Conservation (phyloP, 2,113 vertebrate genomes). For the Oncorhynchus kisutch region DNA sequence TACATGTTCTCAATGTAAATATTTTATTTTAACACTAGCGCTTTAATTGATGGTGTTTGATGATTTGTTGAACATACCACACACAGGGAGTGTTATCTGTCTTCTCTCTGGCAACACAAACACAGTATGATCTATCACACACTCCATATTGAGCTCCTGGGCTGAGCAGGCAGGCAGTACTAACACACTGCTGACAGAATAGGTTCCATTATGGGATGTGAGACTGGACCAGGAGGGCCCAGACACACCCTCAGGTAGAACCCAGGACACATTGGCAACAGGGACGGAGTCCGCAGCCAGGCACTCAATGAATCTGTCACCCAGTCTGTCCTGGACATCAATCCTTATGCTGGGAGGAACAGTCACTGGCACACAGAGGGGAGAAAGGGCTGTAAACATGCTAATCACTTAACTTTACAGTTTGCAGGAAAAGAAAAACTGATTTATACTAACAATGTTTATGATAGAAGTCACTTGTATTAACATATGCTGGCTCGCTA, state of each 20-base stretch:
- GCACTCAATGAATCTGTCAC: slow-evolving; percentile 60
- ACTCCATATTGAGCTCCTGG: slow-evolving; percentile 53
- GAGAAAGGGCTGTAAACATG: neutral
- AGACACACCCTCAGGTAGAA: slow-evolving; percentile 58
- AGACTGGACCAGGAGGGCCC: slow-evolving; percentile 48
- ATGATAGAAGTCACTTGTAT: slow-evolving; percentile 11
- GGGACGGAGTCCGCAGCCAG: slow-evolving; percentile 58
- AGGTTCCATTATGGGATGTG: slow-evolving; percentile 59
- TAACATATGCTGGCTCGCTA: neutral
- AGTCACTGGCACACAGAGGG: slow-evolving; percentile 26
- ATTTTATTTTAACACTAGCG: slow-evolving; percentile 6
- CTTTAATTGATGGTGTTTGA: slow-evolving; percentile 11
- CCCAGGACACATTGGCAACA: slow-evolving; percentile 68
- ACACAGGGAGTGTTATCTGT: slow-evolving; percentile 57
- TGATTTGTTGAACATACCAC: slow-evolving; percentile 61
- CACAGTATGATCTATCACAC: slow-evolving; percentile 64
- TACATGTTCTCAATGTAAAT: neutral
- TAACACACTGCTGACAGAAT: slow-evolving; percentile 60
- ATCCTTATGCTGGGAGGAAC: slow-evolving; percentile 59
- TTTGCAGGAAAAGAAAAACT: neutral
- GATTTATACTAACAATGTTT: neutral
- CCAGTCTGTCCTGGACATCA: slow-evolving; percentile 41
- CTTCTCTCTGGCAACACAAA: slow-evolving; percentile 54
- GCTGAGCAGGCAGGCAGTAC: slow-evolving; percentile 61
- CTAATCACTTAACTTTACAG: neutral